Evolutionary conservation across 2,797 vertebrate genomes (phyloP), one percentile per base, ranked within the genome.

Genomic region (Mormyrus proboscirostris): DNA sequence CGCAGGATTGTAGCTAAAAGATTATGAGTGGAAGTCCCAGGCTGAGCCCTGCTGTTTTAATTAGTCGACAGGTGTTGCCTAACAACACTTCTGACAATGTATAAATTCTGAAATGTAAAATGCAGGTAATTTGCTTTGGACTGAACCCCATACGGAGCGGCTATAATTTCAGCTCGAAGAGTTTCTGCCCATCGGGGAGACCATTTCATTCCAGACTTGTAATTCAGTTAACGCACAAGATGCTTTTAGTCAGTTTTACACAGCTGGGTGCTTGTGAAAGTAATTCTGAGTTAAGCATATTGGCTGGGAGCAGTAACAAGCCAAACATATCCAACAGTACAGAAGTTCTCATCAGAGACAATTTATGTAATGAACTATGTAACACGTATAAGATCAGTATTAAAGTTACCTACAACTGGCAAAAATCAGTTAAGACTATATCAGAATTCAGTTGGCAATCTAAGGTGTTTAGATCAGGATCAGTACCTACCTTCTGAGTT

Each of bases 401-500:
- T 44, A n/a, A 44, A 79, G 73, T 6, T 79, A n/a, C 38, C 6
- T n/a, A n/a, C 38, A 8, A 16, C 19, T 79, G 73, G 41, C 73
- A 79, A 47, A 19, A 44, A 47, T 47, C 73, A 73, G 9, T 12
- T 29, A 73, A 73, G 25, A 38, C 65, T 22, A 10, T 73, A 73
- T 73, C 33, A 73, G 10, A 38, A 25, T 73, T 73, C 65, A 14
- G 65, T 10, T 33, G 65, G 29, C 65, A 73, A 38, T 73, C 1
- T 2, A 14, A 73, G 14, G 33, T 73, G 65, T 33, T 73, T 73
- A 73, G 12, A 16, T 16, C 12, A 73, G 65, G 33, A 38, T 12
- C 2, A 2, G 50, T 95, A 91, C 96, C 96, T 96, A 91, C 96
- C 96, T 96, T 95, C 96, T 59, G 93, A 93, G 90, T 94, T 95